A percentile compares a stretch with the other conserved stretches of the same genome.
Conservation (phyloP, 2,888 invertebrate species). For the Apoda limacodes region DNA sequence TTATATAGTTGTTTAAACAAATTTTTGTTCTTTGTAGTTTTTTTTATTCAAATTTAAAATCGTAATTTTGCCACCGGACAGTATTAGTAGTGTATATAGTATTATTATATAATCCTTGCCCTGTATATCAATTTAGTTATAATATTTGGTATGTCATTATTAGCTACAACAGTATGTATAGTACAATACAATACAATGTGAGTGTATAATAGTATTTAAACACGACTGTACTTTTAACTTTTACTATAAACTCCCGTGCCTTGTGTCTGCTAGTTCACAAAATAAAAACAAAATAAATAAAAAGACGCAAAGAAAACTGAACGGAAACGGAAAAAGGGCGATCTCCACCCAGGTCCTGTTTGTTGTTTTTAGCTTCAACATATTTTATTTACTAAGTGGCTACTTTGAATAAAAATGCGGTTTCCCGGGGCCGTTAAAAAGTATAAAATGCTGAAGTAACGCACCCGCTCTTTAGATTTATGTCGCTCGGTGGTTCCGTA, state of each 20-base stretch:
- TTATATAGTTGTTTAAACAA: too few relatives aligned
- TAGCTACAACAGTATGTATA: too few relatives aligned
- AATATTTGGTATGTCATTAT: too few relatives aligned
- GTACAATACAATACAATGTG: too few relatives aligned
- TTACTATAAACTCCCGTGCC: slow-evolving; percentile 16
- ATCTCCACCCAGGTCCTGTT: slow-evolving; percentile 53
- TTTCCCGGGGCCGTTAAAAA: slow-evolving; percentile 53
- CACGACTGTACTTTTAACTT: slow-evolving; percentile 10
- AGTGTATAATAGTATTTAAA: too few relatives aligned
- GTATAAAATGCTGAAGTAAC: slow-evolving; percentile 39
- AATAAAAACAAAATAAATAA: slow-evolving; percentile 27
- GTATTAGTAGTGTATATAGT: too few relatives aligned
- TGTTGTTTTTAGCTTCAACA: slow-evolving; percentile 57
- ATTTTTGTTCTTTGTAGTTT: too few relatives aligned
- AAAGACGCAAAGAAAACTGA: slow-evolving; percentile 20
- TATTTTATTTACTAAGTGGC: slow-evolving; percentile 68
- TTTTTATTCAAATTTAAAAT: too few relatives aligned
- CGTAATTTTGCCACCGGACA: too few relatives aligned
- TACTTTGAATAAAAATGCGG: slow-evolving; percentile 67
- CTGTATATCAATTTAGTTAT: too few relatives aligned
- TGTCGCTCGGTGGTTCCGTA: slow-evolving; percentile 9
- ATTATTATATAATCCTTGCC: too few relatives aligned
- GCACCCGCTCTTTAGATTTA: slow-evolving; percentile 19
- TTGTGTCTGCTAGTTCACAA: slow-evolving; percentile 29
- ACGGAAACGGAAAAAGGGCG: slow-evolving; percentile 31